Evolutionary conservation across 2,888 invertebrate genomes (phyloP).

Genomic region (Caenorhabditis sp.): DNA sequence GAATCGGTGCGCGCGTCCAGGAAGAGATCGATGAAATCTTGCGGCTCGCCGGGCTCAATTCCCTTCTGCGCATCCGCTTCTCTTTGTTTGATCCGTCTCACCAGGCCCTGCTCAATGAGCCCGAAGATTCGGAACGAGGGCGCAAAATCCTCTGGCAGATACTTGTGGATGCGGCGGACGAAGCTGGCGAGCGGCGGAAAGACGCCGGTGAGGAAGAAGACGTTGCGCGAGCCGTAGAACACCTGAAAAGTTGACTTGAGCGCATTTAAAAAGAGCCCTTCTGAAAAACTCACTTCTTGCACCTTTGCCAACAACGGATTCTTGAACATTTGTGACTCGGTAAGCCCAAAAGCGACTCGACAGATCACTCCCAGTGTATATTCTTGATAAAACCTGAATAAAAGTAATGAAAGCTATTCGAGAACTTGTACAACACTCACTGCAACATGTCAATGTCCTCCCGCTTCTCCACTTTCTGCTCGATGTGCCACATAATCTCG

Average conservation of each 20-base stretch:
- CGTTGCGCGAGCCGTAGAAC: constrained; percentile 16
- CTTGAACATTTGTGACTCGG: constrained; percentile 54
- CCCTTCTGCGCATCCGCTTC: constrained; percentile 15
- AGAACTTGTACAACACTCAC: constrained; percentile 62
- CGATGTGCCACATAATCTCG: constrained; percentile 79
- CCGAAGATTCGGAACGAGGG: constrained; percentile 30
- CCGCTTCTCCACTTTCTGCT: constrained; percentile 70
- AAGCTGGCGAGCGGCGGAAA: constrained; percentile 18
- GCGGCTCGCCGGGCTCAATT: constrained; percentile 54
- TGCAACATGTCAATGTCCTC: constrained; percentile 80
- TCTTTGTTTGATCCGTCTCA: constrained; percentile 40
- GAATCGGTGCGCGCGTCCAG: constrained; percentile 65
- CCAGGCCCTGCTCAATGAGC: constrained; percentile 49
- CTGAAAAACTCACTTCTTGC: constrained; percentile 11
- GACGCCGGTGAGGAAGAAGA: constrained; percentile 28
- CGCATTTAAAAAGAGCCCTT: background rate
- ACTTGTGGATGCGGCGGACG: constrained; percentile 20
- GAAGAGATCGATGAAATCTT: constrained; percentile 75
- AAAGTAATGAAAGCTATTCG: background rate
- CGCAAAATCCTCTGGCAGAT: constrained; percentile 17
- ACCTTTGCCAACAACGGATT: constrained; percentile 45
- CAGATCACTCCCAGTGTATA: constrained; percentile 82
- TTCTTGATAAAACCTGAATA: constrained; percentile 80
- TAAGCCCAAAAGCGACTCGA: constrained; percentile 80
- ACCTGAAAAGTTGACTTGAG: constrained; percentile 8